These are phyloP conservation scores for Pithys albifrons DNA, from an alignment of 2,113 vertebrate genomes.

Conservation along the genomic window DNA sequence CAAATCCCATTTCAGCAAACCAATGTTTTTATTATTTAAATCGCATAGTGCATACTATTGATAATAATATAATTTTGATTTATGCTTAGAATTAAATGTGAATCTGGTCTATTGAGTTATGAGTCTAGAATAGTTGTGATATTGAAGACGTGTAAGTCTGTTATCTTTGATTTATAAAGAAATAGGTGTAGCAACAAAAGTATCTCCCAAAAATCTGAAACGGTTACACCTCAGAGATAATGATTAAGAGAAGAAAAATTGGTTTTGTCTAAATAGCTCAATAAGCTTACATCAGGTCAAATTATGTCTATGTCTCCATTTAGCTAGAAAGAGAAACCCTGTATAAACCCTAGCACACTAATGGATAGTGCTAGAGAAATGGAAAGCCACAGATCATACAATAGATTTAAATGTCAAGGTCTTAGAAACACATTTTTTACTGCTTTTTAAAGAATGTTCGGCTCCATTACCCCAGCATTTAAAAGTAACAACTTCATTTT, in stretches of 20 bases:
- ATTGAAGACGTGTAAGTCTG: not conserved
- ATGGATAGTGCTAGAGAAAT: not conserved
- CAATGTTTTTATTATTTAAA: not conserved
- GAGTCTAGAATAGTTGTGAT: not conserved
- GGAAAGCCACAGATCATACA: not conserved
- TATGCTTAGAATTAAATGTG: not conserved
- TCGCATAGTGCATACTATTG: not conserved
- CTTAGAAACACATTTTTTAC: slow-evolving; percentile 7
- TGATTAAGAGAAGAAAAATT: not conserved
- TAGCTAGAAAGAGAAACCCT: not conserved
- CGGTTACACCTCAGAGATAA: not conserved
- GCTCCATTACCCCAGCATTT: not conserved
- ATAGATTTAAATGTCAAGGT: not conserved
- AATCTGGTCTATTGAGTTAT: not conserved
- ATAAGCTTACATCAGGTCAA: not conserved
- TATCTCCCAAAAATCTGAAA: not conserved
- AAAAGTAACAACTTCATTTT: not conserved
- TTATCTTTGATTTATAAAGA: not conserved
- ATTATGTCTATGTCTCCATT: not conserved
- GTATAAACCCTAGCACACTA: not conserved
- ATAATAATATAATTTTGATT: not conserved
- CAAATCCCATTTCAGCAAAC: not conserved
- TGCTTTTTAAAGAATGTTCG: not conserved
- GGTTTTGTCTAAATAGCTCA: not conserved
- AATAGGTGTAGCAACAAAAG: not conserved